Evolutionary conservation across 2,113 vertebrate genomes (phyloP), one percentile per base, ranked within the genome.

Genomic region (Percina caprodes): DNA sequence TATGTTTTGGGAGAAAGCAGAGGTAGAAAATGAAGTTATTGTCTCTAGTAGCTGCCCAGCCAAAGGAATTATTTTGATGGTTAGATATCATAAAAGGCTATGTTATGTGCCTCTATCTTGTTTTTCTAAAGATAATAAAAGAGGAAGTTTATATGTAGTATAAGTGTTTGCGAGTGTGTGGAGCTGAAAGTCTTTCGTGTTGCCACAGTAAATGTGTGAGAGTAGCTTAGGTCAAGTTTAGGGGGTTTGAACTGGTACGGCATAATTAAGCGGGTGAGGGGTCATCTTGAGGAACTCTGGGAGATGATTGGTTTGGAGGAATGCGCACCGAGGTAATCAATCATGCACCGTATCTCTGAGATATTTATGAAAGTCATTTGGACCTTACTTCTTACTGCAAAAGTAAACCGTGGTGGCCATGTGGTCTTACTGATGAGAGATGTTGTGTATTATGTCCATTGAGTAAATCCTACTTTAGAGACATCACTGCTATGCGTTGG

Each of bases 111-210:
- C 6, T 54, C 0, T 46, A 55, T 78, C 1, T 35, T 74, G 66
- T 59, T 19, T 24, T 75, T 45, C 1, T 33, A 15, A 55, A 26
- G 5, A 68, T 11, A 73, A 48, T 52, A 56, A 56, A 83, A 26
- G 42, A 69, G 33, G 26, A 69, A 39, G 45, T 33, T 18, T 85
- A 51, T 21, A 10, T 76, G 74, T 26, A 42, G 48, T 79, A 61
- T 59, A 62, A 24, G 11, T 77, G 63, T 69, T 49, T 63, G 46
- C 60, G 1, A 39, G n/a, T 67, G 46, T 70, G 42, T 61, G 71
- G 93, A 97, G 95, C 94, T 96, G 95, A 95, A 96, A 96, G 94
- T 92, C 92, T 91, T 95, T 93, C 93, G 90, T 82, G 91, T 90
- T 87, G 89, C 71, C 77, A 90, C 76, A 82, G 84, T 82, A 88